phyloP scores from a whole-genome alignment of 2,797 vertebrate genomes.

The Ceryle rudis region DNA sequence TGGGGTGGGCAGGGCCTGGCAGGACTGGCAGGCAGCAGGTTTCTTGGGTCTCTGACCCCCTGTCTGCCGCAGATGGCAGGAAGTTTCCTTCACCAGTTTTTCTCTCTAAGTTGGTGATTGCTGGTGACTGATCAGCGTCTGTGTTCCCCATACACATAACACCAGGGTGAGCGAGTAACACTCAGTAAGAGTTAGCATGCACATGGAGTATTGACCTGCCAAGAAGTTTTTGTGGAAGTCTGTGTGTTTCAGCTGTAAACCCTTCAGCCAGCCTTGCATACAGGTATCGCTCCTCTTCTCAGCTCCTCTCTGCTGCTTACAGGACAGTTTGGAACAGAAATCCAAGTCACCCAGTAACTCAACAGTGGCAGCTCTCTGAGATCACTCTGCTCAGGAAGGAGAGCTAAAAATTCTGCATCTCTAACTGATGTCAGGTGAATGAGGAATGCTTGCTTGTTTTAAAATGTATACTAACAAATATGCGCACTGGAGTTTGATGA shows the following conservation, averaged over 20 bases:
- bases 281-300: neutral
- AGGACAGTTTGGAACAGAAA: neutral
- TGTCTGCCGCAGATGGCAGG: neutral
- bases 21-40: neutral
- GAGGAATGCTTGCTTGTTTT: neutral
- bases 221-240: neutral
- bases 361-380: neutral
- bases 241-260: neutral
- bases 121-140: neutral
- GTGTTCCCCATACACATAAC: fast-evolving
- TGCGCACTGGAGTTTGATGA: neutral
- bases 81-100: neutral
- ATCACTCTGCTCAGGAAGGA: neutral
- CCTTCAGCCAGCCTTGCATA: neutral
- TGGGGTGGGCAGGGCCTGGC: fast-evolving
- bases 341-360: neutral
- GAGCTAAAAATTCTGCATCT: neutral
- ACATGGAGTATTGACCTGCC: neutral
- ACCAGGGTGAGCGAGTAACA: neutral
- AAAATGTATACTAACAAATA: neutral
- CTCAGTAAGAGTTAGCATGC: neutral
- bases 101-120: no score
- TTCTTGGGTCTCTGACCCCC: neutral
- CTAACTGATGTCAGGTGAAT: neutral
- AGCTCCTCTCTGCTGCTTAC: neutral